These are phyloP conservation scores for Peromyscus leucopus DNA, from an alignment of 2,113 vertebrate species.

Conservation along the genomic window DNA sequence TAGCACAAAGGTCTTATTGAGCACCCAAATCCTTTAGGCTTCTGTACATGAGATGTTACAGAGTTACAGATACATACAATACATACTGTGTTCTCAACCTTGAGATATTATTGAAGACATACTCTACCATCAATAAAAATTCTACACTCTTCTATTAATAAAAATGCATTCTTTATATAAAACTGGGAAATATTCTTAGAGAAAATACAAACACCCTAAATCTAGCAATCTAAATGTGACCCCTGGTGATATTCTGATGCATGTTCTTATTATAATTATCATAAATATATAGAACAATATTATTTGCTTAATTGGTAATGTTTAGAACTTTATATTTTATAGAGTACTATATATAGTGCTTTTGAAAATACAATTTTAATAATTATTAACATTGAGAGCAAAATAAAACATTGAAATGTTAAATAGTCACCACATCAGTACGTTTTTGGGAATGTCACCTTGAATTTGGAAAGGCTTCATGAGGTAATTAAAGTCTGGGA, in stretches of 20 bases:
- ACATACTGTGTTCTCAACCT: not conserved
- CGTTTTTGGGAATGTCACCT: not conserved
- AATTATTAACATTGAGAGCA: not conserved
- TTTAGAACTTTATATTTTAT: not conserved
- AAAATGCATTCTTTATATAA: not conserved
- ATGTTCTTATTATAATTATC: not conserved
- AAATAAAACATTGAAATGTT: not conserved
- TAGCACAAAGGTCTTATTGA: not conserved
- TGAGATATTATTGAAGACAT: not conserved
- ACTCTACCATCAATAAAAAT: not conserved
- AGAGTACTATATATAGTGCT: not conserved
- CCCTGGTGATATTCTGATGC: constrained; percentile 10
- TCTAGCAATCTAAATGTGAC: not conserved
- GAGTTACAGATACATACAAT: not conserved
- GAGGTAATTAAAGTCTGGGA: not conserved
- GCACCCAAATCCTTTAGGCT: not conserved
- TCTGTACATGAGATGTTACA: not conserved
- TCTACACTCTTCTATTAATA: not conserved
- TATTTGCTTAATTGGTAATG: not conserved
- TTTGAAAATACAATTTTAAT: not conserved
- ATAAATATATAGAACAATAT: not conserved
- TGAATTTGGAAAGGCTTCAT: not conserved
- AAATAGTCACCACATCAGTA: not conserved
- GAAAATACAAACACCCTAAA: not conserved
- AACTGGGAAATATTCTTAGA: not conserved